Base-by-base conservation (phyloP, 2,888 invertebrate genomes). In the Trachelus troglodyta region DNA sequence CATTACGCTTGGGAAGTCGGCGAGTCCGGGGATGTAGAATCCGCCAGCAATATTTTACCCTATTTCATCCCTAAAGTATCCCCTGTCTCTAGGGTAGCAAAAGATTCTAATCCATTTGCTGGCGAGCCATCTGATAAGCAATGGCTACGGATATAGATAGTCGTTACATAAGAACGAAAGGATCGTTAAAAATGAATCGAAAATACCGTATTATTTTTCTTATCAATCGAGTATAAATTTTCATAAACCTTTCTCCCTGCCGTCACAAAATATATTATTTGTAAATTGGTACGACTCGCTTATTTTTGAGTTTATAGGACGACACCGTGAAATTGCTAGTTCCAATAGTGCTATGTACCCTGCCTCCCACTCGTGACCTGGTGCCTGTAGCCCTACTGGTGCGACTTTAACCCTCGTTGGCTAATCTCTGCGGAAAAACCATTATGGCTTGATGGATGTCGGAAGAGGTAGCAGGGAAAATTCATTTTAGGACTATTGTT, bases 31-130 rank as follows among this genome's bases (percentile, higher is more conserved):
- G 84, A 86, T 84, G 84, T 84, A 84, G 84, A 82, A 83, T 84
- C 76, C 81, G 79, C 81, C 69, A 12, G 83, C 80, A 85, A 86
- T 86, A 87, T 85, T 86, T 87, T 83, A 87, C 82, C 69, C 34
- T n/a, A 75, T 75, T 69, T 69, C 69, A 74, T 68, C 81, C 76
- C 78, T 40, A 81, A 79, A 80, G 69, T 69, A 75, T 37, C 75
- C 73, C 40, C 40, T 33, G 40, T 74, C 76, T 73, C 69, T 74
- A 74, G 69, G 75, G 37, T 56, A 68, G 79, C 77, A 68, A 76
- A 80, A 79, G 81, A 84, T 83, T 76, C 78, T 73, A 83, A 76
- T 79, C 81, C 82, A 82, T 83, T 85, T 82, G 81, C 77, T 80
- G 75, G 33, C 77, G 69, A 80, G 71, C 76, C 82, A 76, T 80